Percentiles rank a stretch among this genome's conserved stretches.
Conservation (phyloP, 2,797 vertebrate species). For the Gymnopithys bicolor region DNA sequence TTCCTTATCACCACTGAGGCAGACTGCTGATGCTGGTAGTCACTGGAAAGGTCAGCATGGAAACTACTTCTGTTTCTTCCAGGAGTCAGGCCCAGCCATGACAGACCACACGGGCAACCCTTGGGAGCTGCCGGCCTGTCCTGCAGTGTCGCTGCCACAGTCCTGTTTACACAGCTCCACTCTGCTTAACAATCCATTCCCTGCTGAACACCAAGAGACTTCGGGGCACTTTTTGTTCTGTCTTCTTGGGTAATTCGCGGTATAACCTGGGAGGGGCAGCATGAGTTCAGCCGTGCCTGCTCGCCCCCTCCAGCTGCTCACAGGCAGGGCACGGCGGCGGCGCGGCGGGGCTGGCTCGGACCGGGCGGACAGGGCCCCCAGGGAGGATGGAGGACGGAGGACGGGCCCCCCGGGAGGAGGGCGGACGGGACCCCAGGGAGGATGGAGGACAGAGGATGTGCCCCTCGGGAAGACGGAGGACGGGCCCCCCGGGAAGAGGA, state of each 20-base stretch:
- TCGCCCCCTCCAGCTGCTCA: neutral
- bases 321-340: neutral
- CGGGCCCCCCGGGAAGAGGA: too few relatives aligned
- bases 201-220: rapidly evolving
- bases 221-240: rapidly evolving
- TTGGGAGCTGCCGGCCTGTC: neutral
- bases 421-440: neutral
- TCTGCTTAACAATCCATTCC: too few relatives aligned
- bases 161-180: too few relatives aligned
- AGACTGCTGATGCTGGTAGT: neutral
- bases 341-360: neutral
- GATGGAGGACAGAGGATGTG: too few relatives aligned
- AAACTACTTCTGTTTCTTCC: rapidly evolving
- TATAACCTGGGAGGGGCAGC: rapidly evolving
- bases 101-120: rapidly evolving
- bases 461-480: neutral
- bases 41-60: neutral
- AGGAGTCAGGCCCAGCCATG: neutral
- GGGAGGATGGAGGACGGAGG: too few relatives aligned
- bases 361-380: neutral
- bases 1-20: neutral
- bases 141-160: rapidly evolving
- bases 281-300: rapidly evolving
- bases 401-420: neutral
- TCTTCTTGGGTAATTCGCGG: rapidly evolving